A percentile compares a stretch with the other conserved stretches of the same genome.
phyloP scores from a whole-genome alignment of 2,797 vertebrate species.

The Psittacula derbiana region DNA sequence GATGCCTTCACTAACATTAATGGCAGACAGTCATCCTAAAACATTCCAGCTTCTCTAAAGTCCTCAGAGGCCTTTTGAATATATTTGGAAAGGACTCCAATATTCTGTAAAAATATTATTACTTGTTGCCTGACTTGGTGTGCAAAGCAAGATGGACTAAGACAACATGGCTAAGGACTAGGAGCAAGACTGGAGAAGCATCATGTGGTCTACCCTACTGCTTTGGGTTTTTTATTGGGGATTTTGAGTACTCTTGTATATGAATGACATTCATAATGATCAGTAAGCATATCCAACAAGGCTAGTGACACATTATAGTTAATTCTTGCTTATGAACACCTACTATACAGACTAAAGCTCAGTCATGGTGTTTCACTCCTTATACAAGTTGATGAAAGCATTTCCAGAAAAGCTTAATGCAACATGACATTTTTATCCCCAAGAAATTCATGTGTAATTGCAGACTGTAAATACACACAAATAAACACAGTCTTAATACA shows the following conservation, averaged over 20 bases:
- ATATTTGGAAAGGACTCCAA: background rate
- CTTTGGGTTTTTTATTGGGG: background rate
- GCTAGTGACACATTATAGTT: background rate
- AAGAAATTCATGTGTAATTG: background rate
- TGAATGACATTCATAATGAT: background rate
- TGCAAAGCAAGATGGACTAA: background rate
- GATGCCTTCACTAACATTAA: background rate
- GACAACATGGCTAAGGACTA: background rate
- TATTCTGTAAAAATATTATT: background rate
- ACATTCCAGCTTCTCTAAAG: background rate
- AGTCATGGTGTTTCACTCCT: background rate
- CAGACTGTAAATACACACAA: background rate
- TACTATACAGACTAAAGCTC: background rate
- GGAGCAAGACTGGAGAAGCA: background rate
- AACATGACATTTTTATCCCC: background rate
- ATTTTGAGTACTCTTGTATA: background rate
- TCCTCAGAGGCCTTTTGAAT: background rate
- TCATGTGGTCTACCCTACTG: background rate
- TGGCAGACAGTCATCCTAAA: background rate
- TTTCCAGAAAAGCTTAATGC: background rate
- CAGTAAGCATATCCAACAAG: background rate
- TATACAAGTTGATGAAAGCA: background rate
- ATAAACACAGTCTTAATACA: background rate
- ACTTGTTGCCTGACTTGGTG: background rate
- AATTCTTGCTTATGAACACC: background rate